Evolutionary conservation across 2,888 invertebrate genomes (phyloP).

Genomic region (Agrotis exclamationis): DNA sequence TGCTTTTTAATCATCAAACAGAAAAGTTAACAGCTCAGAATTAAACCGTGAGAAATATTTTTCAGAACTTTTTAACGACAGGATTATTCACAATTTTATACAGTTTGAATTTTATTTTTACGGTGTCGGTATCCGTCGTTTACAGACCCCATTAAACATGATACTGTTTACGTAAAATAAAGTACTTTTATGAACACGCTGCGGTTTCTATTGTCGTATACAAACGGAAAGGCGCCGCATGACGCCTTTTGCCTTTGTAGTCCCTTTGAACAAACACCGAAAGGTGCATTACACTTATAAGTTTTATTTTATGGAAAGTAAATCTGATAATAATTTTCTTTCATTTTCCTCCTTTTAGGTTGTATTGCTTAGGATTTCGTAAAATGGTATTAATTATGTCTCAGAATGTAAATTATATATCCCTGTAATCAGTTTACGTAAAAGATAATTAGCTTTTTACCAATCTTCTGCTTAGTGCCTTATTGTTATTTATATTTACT

Average conservation of each 20-base stretch:
- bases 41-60: not conserved
- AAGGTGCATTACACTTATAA: constrained; percentile 52
- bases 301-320: constrained; percentile 44
- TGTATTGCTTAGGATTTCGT: not conserved
- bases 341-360: constrained; percentile 1
- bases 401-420: not conserved
- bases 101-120: constrained; percentile 24
- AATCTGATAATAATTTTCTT: constrained; percentile 24
- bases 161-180: constrained; percentile 44
- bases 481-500: no score
- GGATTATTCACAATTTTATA: constrained; percentile 11
- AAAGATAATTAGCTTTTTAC: not conserved
- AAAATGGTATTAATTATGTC: not conserved
- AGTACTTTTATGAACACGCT: constrained; percentile 38
- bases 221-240: constrained; percentile 54
- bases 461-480: not conserved
- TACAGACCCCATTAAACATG: constrained; percentile 38
- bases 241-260: constrained; percentile 53
- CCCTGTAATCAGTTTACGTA: no score
- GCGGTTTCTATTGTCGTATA: constrained; percentile 42
- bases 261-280: constrained; percentile 51
- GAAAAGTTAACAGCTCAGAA: constrained; percentile 1
- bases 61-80: constrained; percentile 1
- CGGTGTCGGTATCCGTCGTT: constrained; percentile 8
- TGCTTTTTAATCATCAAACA: constrained; percentile 12